Base-by-base conservation (phyloP, 2,888 invertebrate genomes). In the Cerastis rubricosa region DNA sequence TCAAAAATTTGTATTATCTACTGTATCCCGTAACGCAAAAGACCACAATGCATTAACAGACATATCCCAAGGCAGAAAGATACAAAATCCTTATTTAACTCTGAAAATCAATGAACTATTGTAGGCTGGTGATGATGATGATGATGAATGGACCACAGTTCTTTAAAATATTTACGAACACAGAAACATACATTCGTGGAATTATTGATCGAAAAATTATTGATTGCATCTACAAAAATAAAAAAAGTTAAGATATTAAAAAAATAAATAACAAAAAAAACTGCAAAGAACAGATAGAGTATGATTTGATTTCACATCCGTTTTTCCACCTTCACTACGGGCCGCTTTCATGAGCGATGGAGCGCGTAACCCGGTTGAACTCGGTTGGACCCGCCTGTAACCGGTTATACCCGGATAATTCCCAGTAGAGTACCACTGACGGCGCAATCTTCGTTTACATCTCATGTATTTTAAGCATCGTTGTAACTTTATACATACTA, bases 371-470 rank as follows among this genome's bases (percentile, higher is more conserved):
- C 85, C 43, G 51, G 59, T 68, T 63, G 43, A 61, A 69, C 45
- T 45, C 54, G 54, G 61, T 57, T 47, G 54, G 49, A 61, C 45
- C 45, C 73, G 75, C 19, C 51, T 74, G 66, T 47, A 63, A 61
- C 75, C 47, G 29, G 66, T 47, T 74, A 81, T 76, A 80, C 82
- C 68, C 71, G 45, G 64, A 69, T 76, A 85, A 84, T 84, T 83
- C 86, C 74, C 69, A 76, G 83, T 81, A 78, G 76, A 75, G 54
- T 72, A 81, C 79, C 71, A 81, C 71, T 82, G 85, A 83, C 83
- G 80, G 89, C 82, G 80, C 77, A 76, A 85, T 84, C 74, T 82
- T 67, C 35, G 54, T 76, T 70, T 70, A 77, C 61, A 74, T 76
- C n/a, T n/a, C 68, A 71, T 66, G 17, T 76, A 64, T 79, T 78